phyloP scores from a whole-genome alignment of 2,797 vertebrate genomes.

The Muraenolepis orangiensis region DNA sequence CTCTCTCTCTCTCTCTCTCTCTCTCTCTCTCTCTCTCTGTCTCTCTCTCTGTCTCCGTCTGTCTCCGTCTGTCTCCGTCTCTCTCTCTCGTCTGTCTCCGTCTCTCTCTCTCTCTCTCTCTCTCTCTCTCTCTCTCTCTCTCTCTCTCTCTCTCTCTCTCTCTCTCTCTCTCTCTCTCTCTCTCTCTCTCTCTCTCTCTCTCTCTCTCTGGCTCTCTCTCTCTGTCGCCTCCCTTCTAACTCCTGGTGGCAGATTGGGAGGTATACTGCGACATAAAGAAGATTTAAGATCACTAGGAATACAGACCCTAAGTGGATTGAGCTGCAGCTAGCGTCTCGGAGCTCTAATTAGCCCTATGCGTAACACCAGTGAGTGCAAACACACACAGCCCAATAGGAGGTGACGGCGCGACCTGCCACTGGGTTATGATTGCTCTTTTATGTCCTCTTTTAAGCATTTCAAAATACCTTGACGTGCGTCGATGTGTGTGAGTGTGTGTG shows the following conservation, averaged over 20 bases:
- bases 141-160: no score
- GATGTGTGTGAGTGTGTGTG: no score
- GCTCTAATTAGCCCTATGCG: neutral
- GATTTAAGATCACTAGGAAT: neutral
- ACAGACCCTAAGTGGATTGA: neutral
- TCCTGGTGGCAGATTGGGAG: neutral
- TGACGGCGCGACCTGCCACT: neutral
- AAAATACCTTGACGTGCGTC: neutral
- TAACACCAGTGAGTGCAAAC: slow-evolving; percentile 1
- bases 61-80: no score
- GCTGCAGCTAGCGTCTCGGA: neutral
- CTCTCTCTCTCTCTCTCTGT: neutral
- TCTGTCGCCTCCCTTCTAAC: neutral
- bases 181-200: no score
- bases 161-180: no score
- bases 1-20: no score
- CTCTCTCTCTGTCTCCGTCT: no score
- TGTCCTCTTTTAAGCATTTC: neutral
- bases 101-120: no score
- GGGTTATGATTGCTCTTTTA: neutral
- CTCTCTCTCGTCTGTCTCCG: no score
- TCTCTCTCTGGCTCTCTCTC: no score
- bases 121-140: no score
- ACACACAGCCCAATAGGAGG: neutral
- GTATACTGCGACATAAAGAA: neutral